These are phyloP conservation scores for Apantesis nais DNA, from an alignment of 2,888 invertebrate genomes.

Conservation along the genomic window DNA sequence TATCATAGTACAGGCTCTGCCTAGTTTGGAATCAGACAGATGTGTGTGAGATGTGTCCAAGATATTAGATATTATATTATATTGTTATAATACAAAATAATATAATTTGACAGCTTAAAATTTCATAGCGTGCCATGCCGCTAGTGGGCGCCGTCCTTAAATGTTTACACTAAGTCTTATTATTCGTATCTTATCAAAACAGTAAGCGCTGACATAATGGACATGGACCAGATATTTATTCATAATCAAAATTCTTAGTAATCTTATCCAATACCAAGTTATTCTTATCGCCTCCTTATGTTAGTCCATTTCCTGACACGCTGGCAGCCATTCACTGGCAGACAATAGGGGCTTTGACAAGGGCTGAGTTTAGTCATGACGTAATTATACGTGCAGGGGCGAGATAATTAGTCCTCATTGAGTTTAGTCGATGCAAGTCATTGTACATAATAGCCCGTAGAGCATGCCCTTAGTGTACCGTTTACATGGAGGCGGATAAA, in stretches of 20 bases:
- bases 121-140: background rate
- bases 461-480: slow-evolving; percentile 27
- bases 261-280: slow-evolving; percentile 40
- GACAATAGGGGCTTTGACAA: slow-evolving; percentile 42
- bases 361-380: slow-evolving; percentile 40
- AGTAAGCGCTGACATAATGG: slow-evolving; percentile 20
- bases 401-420: slow-evolving; percentile 59
- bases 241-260: slow-evolving; percentile 36
- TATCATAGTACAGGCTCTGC: too few species aligned
- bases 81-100: too few species aligned
- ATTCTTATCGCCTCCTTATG: slow-evolving; percentile 42
- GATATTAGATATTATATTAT: too few species aligned
- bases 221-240: slow-evolving; percentile 26
- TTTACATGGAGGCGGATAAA: slow-evolving; percentile 30
- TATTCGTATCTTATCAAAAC: slow-evolving; percentile 4
- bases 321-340: slow-evolving; percentile 29
- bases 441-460: slow-evolving; percentile 43
- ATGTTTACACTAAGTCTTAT: background rate
- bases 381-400: slow-evolving; percentile 56
- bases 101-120: background rate
- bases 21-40: too few species aligned
- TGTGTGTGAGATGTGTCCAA: too few species aligned
- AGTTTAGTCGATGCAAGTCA: slow-evolving; percentile 49
- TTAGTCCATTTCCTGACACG: slow-evolving; percentile 51
- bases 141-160: background rate